A percentile compares a stretch with the other conserved stretches of the same genome.
Conservation (phyloP, 1,140 invertebrate genomes). For the Aphaenogaster ashmeadi region DNA sequence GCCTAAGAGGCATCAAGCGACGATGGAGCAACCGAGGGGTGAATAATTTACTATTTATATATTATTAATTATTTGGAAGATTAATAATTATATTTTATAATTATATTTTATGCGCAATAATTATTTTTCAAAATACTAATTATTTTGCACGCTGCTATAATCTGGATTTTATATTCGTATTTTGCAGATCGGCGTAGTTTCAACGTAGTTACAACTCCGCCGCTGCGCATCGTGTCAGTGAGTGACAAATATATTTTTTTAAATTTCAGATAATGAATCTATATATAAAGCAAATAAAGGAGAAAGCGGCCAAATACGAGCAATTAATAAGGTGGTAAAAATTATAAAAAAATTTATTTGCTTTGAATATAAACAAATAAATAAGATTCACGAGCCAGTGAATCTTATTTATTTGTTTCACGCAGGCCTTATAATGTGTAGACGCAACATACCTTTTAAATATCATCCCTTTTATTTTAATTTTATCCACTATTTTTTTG, state of each 20-base stretch:
- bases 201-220: not conserved
- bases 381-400: too few relatives aligned
- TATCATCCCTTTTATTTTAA: too few relatives aligned
- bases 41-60: not conserved
- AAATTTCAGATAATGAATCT: too few relatives aligned
- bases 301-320: too few relatives aligned
- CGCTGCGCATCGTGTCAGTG: not conserved
- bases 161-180: not conserved
- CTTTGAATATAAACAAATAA: too few relatives aligned
- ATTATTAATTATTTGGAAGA: not conserved
- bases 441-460: too few relatives aligned
- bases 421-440: too few relatives aligned
- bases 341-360: too few relatives aligned
- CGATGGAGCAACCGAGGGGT: not conserved
- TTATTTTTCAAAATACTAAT: constrained; percentile 2
- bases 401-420: too few relatives aligned
- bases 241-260: not conserved
- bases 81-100: not conserved
- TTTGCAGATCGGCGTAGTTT: not conserved
- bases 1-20: not conserved
- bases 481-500: too few relatives aligned
- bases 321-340: too few relatives aligned
- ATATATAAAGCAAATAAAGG: too few relatives aligned
- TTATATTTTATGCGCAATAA: not conserved
- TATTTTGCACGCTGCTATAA: not conserved